These are phyloP conservation scores for Leptopilina clavipes DNA, from an alignment of 1,140 invertebrate genomes.

Conservation along the genomic window DNA sequence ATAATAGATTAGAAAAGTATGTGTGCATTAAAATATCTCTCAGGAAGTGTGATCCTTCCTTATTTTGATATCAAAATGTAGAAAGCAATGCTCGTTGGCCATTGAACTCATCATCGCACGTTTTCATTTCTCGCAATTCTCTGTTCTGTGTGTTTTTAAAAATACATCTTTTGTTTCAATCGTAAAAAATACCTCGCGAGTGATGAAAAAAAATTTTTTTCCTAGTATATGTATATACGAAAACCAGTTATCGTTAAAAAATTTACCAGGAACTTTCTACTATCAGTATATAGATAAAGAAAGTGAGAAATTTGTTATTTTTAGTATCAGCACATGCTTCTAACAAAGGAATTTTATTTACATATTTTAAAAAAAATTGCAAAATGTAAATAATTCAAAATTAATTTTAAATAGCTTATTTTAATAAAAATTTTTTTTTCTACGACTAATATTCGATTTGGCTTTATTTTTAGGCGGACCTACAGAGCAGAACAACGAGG, in stretches of 20 bases:
- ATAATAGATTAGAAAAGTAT: too few relatives aligned
- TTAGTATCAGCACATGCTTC: neutral
- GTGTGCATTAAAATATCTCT: conserved; percentile 28
- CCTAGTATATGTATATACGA: too few relatives aligned
- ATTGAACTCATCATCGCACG: neutral
- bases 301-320: neutral
- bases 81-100: conserved; percentile 3
- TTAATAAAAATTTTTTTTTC: too few relatives aligned
- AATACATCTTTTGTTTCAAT: neutral
- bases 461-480: conserved; percentile 73
- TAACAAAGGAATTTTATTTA: neutral
- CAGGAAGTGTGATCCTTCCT: conserved; percentile 49
- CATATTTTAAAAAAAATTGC: too few relatives aligned
- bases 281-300: neutral
- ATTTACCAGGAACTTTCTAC: conserved; percentile 5
- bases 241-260: conserved; percentile 6
- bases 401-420: too few relatives aligned
- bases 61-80: conserved; percentile 49
- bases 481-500: conserved; percentile 73
- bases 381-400: too few relatives aligned
- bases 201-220: neutral
- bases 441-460: neutral
- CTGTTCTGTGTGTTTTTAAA: neutral
- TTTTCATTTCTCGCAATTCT: neutral
- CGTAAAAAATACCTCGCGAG: neutral